Conservation (phyloP, 2,797 vertebrate genomes). For the Coregonus suidteri region DNA sequence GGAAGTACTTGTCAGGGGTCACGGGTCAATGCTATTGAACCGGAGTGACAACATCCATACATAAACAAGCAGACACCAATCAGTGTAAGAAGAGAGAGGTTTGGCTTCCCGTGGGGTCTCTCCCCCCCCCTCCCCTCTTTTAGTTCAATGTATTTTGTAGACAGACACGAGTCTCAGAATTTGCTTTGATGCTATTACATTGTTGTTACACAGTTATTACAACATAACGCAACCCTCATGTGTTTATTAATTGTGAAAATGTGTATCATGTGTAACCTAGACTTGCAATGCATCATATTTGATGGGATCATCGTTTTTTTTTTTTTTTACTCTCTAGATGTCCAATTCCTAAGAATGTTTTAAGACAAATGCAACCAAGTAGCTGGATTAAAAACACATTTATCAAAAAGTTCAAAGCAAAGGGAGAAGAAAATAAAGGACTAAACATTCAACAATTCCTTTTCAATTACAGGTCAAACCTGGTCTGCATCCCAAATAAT, state of each 20-base stretch:
- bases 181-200: background rate
- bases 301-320: background rate
- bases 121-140: background rate
- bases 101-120: slow-evolving; percentile 21
- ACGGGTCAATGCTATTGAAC: slow-evolving; percentile 75
- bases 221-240: background rate
- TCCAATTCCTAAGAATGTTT: background rate
- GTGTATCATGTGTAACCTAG: background rate
- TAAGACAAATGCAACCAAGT: background rate
- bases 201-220: background rate
- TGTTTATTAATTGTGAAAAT: background rate
- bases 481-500: background rate
- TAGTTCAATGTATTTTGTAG: background rate
- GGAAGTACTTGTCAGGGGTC: slow-evolving; percentile 77
- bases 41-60: slow-evolving; percentile 71
- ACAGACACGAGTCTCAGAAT: background rate
- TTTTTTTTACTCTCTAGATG: background rate
- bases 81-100: slow-evolving; percentile 57
- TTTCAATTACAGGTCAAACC: slow-evolving; percentile 34
- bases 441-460: slow-evolving; percentile 35
- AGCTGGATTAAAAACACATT: background rate
- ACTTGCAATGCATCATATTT: background rate
- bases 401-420: slow-evolving; percentile 1
- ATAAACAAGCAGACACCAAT: slow-evolving; percentile 61
- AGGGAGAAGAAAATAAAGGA: background rate